phyloP scores from a whole-genome alignment of 2,113 vertebrate genomes.

The Trichechus manatus region DNA sequence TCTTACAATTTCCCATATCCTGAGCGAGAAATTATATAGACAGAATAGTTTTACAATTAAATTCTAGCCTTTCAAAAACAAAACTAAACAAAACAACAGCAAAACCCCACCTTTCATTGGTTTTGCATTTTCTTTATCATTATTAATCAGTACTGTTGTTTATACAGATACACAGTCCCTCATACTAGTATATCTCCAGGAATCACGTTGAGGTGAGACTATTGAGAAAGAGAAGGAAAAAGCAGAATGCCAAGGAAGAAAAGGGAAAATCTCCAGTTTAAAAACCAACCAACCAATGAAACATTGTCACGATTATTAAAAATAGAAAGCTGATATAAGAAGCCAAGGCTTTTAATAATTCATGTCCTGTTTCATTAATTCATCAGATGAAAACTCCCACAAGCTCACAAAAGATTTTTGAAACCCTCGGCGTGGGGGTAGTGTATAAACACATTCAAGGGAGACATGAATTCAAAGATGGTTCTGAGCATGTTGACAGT shows the following conservation, averaged over 20 bases:
- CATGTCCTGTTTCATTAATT: conserved; percentile 21
- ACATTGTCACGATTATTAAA: background rate
- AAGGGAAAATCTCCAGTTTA: background rate
- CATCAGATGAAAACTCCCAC: background rate
- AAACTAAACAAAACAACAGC: background rate
- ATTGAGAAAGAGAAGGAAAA: background rate
- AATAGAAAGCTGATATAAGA: conserved; percentile 29
- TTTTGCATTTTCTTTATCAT: background rate
- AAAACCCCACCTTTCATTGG: background rate
- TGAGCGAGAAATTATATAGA: background rate
- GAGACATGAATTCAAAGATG: conserved; percentile 2
- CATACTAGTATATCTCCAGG: background rate
- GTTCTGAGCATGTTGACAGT: conserved; percentile 42
- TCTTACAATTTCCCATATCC: background rate
- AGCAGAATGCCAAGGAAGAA: background rate
- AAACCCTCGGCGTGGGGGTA: background rate
- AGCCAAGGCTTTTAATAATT: background rate
- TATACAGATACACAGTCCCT: background rate
- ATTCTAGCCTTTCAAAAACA: background rate
- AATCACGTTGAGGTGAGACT: background rate
- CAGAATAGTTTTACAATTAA: background rate
- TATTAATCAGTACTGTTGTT: background rate
- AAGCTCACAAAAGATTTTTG: conserved; percentile 34
- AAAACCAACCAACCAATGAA: conserved; percentile 37
- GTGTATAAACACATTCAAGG: background rate